Conservation (phyloP, 1,140 invertebrate species). For the Lordiphosa mommai region DNA sequence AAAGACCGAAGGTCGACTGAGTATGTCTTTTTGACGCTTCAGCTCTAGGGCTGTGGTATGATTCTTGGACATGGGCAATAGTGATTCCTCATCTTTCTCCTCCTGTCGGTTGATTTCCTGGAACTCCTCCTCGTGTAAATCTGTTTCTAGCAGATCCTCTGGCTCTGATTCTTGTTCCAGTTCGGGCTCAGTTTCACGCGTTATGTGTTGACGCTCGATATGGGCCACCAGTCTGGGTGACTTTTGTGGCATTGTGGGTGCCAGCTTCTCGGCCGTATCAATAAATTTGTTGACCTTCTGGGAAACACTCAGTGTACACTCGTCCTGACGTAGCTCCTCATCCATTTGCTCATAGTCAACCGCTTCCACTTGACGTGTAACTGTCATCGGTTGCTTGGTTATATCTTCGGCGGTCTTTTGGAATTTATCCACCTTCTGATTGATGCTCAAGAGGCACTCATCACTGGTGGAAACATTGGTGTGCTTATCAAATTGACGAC, state of each 20-base stretch:
- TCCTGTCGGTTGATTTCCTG: too few relatives aligned
- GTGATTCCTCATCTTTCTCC: conserved; percentile 29
- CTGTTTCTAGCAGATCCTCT: conserved; percentile 27
- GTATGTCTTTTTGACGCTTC: conserved; percentile 80
- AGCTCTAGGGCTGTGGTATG: conserved; percentile 64
- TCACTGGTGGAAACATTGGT: conserved; percentile 82
- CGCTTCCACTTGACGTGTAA: conserved; percentile 80
- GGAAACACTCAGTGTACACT: conserved; percentile 82
- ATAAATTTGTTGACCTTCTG: conserved; percentile 84
- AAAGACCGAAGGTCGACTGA: conserved; percentile 80
- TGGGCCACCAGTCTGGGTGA: conserved; percentile 78
- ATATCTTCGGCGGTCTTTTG: conserved; percentile 83
- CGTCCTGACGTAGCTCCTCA: conserved; percentile 81
- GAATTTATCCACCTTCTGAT: conserved; percentile 85
- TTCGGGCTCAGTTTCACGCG: conserved; percentile 62
- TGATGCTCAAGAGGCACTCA: conserved; percentile 84
- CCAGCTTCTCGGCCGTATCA: conserved; percentile 82
- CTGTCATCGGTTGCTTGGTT: conserved; percentile 75
- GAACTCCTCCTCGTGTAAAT: too few relatives aligned
- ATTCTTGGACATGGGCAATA: conserved; percentile 56
- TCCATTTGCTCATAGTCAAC: conserved; percentile 81
- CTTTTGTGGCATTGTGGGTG: conserved; percentile 62
- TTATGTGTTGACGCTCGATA: conserved; percentile 80
- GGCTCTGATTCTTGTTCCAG: conserved; percentile 37
- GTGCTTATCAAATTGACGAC: conserved; percentile 52